Conservation (phyloP, 2,797 vertebrate genomes). For the Loris lydekkerianus region DNA sequence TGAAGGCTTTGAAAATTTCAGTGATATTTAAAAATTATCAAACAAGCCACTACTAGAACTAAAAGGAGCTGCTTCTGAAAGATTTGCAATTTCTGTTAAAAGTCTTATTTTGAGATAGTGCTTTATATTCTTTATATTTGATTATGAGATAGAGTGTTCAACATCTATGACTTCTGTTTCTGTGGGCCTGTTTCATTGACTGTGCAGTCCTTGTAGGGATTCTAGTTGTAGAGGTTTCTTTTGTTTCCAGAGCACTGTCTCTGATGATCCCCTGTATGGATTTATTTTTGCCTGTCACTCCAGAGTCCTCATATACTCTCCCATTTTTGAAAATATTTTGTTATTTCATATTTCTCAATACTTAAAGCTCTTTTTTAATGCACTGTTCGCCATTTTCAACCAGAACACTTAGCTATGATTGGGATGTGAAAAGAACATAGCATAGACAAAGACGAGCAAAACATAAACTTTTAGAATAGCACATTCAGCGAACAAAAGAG, state of each 20-base stretch:
- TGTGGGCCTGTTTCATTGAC: background rate
- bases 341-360: background rate
- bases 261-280: background rate
- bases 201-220: background rate
- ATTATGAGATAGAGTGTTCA: background rate
- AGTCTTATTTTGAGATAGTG: background rate
- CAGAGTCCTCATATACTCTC: background rate
- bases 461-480: background rate
- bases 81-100: conserved; percentile 4
- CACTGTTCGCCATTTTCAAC: background rate
- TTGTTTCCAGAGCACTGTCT: background rate
- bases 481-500: background rate
- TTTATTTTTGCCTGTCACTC: background rate
- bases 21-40: background rate
- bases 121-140: background rate
- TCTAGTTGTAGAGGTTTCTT: background rate
- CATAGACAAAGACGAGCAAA: background rate
- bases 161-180: background rate
- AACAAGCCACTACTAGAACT: background rate
- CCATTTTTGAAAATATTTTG: background rate
- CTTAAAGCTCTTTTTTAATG: background rate
- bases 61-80: background rate
- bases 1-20: background rate
- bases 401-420: background rate
- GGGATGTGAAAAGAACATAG: background rate